A percentile compares a stretch with the other conserved stretches of the same genome.
Conservation (phyloP, 1,140 invertebrate species). For the Tyrophagus putrescentiae region DNA sequence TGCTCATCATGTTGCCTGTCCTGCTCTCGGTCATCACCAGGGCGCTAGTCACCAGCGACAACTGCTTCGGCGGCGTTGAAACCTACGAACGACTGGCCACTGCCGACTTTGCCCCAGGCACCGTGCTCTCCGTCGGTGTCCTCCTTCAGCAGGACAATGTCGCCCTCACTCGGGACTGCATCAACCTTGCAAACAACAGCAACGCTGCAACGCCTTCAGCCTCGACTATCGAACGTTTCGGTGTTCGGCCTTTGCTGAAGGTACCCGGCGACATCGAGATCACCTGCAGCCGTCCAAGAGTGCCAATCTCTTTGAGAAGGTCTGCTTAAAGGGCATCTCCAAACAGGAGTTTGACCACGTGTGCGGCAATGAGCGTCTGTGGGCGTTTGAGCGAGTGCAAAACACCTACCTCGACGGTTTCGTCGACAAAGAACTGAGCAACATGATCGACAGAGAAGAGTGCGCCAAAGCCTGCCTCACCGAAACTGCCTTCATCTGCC, state of each 20-base stretch:
- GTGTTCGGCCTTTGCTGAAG: constrained; percentile 33
- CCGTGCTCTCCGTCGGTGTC: background rate
- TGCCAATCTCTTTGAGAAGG: constrained; percentile 38
- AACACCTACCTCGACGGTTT: constrained; percentile 38
- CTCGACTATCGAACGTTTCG: constrained; percentile 36
- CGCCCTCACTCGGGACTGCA: constrained; percentile 37
- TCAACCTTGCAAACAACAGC: constrained; percentile 37
- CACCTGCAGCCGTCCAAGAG: constrained; percentile 25
- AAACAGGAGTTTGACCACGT: constrained; percentile 34
- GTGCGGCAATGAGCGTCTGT: constrained; percentile 37
- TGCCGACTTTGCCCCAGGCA: constrained; percentile 25
- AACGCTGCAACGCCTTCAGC: constrained; percentile 35
- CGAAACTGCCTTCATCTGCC: constrained; percentile 37
- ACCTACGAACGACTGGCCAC: constrained; percentile 37
- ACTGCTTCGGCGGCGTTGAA: constrained; percentile 39
- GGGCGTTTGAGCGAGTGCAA: constrained; percentile 39
- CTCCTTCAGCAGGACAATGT: constrained; percentile 36
- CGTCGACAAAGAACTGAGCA: constrained; percentile 35
- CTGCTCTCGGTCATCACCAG: constrained; percentile 18
- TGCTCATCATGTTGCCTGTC: constrained; percentile 20
- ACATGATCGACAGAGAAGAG: constrained; percentile 36
- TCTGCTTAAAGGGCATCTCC: constrained; percentile 31
- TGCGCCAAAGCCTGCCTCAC: constrained; percentile 38
- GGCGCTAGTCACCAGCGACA: constrained; percentile 7
- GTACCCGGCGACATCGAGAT: constrained; percentile 28